Conservation (phyloP, 1,140 invertebrate species). For the Rhagoletis pomonella region DNA sequence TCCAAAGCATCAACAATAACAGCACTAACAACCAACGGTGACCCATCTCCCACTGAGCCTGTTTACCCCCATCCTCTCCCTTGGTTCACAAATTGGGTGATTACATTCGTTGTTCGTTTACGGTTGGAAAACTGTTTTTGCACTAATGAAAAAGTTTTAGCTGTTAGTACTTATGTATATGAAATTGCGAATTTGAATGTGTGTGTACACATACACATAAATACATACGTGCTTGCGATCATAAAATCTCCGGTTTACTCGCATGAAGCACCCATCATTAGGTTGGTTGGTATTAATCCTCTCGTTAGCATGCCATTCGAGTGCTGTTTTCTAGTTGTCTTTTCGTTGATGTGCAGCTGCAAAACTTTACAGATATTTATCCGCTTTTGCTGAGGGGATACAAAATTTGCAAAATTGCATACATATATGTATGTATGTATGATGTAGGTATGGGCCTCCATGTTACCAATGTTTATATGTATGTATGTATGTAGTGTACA, state of each 20-base stretch:
- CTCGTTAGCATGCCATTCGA: conserved; percentile 8
- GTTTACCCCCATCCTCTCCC: not conserved
- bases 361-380: not conserved
- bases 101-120: not conserved
- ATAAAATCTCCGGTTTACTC: not conserved
- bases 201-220: too few species aligned
- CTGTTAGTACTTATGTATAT: not conserved
- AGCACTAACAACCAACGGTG: too few species aligned
- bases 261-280: not conserved
- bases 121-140: not conserved
- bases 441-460: too few species aligned
- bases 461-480: too few species aligned
- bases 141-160: conserved; percentile 26
- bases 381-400: not conserved
- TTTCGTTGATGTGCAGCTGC: not conserved
- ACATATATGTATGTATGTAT: too few species aligned
- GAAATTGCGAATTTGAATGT: not conserved
- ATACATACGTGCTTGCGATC: too few species aligned
- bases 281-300: not conserved
- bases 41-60: not conserved
- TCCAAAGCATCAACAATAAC: too few species aligned
- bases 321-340: not conserved
- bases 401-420: too few species aligned
- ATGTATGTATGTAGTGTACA: not conserved
- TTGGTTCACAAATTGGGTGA: not conserved